Base-by-base conservation (phyloP, 2,113 vertebrate species). In the Gallinago media region DNA sequence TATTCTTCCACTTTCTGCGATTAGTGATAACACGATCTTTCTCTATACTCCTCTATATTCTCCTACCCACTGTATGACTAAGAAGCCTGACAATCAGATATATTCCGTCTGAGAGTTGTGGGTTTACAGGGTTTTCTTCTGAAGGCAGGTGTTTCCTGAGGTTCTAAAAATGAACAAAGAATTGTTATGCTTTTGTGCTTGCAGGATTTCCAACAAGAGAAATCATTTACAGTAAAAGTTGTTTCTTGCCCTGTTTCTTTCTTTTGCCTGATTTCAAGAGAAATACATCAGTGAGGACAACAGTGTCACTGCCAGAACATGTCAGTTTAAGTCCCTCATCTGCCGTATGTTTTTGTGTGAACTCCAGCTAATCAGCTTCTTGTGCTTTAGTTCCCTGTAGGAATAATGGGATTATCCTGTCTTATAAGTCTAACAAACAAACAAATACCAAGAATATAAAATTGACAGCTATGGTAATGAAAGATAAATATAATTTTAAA, bases 61-160 rank as follows among this genome's bases (percentile, higher is more conserved):
- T 82, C 75, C 79, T 62, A n/a, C 31, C 19, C 38, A 44, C 32
- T 50, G 71, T 36, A 58, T 17, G 63, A 55, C 50, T 73, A 58
- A 95, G 84, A 80, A 71, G 20, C 11, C 59, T 79, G 71, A 58
- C 22, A 70, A 62, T 55, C 63, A 88, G 78, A 75, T 71, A 27
- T 9, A 70, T 50, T 81, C 32, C 31, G 2, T n/a, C 59, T 78
- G 78, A 92, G 78, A 70, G 26, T 2, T 88, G 66, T 70, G 74
- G 59, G 12, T 76, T 74, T 70, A 62, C 50, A 74, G 59, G 50
- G 65, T 70, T 92, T 88, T 95, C 54, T 87, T 58, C 72, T 66
- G 36, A 83, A 70, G 44, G 82, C 67, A 95, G 92, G 58, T 95
- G 81, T 88, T 94, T 92, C 88, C 85, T 88, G 58, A 87, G 67